phyloP scores from a whole-genome alignment of 1,140 invertebrate species.

The Oryctes rhinoceros region DNA sequence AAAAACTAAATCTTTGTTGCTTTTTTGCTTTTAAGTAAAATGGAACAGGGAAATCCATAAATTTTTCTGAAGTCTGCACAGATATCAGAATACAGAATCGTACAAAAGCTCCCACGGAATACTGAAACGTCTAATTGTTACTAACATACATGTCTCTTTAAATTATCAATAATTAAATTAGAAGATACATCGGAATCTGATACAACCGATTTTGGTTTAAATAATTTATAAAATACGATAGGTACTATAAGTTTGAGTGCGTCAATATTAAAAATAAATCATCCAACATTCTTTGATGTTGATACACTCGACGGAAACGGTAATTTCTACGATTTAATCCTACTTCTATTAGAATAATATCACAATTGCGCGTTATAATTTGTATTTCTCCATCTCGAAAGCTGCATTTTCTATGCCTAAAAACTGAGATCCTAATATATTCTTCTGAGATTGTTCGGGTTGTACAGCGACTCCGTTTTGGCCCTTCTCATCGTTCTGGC shows the following conservation, averaged over 20 bases:
- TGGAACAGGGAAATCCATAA: neutral
- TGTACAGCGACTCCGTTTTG: constrained; percentile 38
- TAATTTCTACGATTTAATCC: neutral
- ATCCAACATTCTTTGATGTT: no score
- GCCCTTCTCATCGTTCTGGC: neutral
- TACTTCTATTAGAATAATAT: neutral
- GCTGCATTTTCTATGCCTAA: constrained; percentile 55
- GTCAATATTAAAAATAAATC: no score
- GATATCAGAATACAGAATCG: neutral
- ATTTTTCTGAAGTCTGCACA: neutral
- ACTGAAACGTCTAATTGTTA: neutral
- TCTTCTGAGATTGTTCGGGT: constrained; percentile 8
- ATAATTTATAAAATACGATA: constrained; percentile 8
- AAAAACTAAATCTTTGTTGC: neutral
- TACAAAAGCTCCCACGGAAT: neutral
- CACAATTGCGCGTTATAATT: constrained; percentile 43
- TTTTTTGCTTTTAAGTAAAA: constrained; percentile 20
- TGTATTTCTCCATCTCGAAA: constrained; percentile 54
- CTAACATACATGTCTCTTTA: neutral
- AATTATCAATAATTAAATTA: constrained; percentile 12
- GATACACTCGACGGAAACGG: neutral
- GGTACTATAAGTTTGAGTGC: neutral
- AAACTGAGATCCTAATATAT: constrained; percentile 31
- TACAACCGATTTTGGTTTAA: neutral
- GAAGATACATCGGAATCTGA: neutral